Conservation (phyloP, 2,888 invertebrate genomes). For the Barypeithes pellucidus region DNA sequence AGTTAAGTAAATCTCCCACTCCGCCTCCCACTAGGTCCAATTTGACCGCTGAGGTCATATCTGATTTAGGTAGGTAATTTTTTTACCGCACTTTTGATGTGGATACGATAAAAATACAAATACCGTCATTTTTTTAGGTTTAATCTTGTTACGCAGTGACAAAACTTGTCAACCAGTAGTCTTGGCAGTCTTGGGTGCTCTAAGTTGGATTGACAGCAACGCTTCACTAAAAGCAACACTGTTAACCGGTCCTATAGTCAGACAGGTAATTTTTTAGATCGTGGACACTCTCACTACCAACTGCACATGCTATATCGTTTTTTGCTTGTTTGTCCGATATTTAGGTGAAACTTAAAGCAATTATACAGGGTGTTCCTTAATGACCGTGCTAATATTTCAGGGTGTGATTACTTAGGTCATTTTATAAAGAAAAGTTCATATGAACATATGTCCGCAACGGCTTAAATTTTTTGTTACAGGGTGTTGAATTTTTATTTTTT, state of each 20-base stretch:
- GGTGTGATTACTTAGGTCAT: too few species aligned
- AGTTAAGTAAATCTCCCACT: slow-evolving; percentile 78
- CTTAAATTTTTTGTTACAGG: too few species aligned
- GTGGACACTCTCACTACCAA: too few species aligned
- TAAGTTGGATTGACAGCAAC: slow-evolving; percentile 91
- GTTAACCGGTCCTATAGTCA: slow-evolving; percentile 71
- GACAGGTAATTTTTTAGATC: slow-evolving; percentile 56
- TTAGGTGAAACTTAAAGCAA: too few species aligned
- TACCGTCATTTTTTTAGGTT: slow-evolving; percentile 73
- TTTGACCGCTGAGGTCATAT: slow-evolving; percentile 81
- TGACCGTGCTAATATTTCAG: too few species aligned
- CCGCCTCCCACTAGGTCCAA: slow-evolving; percentile 70
- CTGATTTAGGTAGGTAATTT: slow-evolving; percentile 76
- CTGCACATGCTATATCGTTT: too few species aligned
- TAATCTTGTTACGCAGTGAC: slow-evolving; percentile 78
- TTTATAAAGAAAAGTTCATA: too few species aligned
- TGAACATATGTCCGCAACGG: too few species aligned
- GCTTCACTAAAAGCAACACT: slow-evolving; percentile 86
- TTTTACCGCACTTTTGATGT: slow-evolving; percentile 17
- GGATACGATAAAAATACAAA: too few species aligned
- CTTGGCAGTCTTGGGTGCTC: slow-evolving; percentile 77
- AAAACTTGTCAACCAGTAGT: slow-evolving; percentile 78
- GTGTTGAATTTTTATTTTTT: too few species aligned
- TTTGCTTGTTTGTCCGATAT: too few species aligned
- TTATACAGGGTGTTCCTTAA: too few species aligned